phyloP scores from a whole-genome alignment of 1,140 invertebrate genomes.

The roundworm (Caenorhabditis elegans) region WBcel235 BX284605.5:12458501-12459000 shows the following conservation, averaged over 20 bases:
- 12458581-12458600: neutral
- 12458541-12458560: neutral
- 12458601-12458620: conserved; percentile 3
- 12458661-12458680: conserved; percentile 25
- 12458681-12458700: conserved; percentile 18
- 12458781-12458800: too few species aligned
- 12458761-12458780: neutral
- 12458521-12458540: neutral
- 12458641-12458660: conserved; percentile 25
- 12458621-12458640: conserved; percentile 17
- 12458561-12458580: neutral
- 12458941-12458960: too few species aligned
- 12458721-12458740: neutral
- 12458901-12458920: too few species aligned
- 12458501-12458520: neutral
- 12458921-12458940: too few species aligned
- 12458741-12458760: conserved; percentile 3
- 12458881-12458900: neutral
- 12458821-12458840: neutral
- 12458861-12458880: neutral
- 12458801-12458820: neutral
- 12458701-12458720: neutral
- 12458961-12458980: too few species aligned
- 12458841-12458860: neutral
- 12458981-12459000: too few species aligned